Percentiles rank a stretch among this genome's conserved stretches.
phyloP scores from a whole-genome alignment of 2,797 vertebrate species.

The Dermochelys coriacea region DNA sequence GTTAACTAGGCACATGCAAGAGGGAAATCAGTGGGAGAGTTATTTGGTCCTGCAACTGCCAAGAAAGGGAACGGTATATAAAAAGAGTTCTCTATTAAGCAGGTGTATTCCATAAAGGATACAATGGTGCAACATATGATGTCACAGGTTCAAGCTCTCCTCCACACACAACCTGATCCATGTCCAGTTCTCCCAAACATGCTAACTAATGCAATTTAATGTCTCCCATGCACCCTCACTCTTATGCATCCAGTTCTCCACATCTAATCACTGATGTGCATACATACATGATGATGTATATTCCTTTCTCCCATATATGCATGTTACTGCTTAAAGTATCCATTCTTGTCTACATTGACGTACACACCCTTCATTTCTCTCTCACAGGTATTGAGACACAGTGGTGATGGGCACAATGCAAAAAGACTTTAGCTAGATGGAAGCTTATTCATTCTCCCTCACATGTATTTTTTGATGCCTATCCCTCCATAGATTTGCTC shows the following conservation, averaged over 20 bases:
- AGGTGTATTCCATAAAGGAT: not conserved
- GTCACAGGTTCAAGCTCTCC: not conserved
- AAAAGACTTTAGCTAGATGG: not conserved
- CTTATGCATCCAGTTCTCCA: not conserved
- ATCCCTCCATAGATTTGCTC: not conserved
- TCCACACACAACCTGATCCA: not conserved
- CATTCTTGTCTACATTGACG: not conserved
- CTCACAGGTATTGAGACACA: not conserved
- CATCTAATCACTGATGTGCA: not conserved
- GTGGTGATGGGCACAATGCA: not conserved
- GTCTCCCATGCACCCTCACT: not conserved
- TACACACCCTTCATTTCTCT: not conserved
- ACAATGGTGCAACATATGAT: not conserved
- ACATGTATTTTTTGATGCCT: not conserved
- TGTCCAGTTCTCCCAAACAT: not conserved
- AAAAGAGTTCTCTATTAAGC: not conserved
- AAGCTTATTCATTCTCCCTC: not conserved
- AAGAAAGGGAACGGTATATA: no score
- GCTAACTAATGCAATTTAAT: not conserved
- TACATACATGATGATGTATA: not conserved
- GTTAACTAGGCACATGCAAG: no score
- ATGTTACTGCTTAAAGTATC: not conserved
- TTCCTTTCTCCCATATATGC: not conserved
- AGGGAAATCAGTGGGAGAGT: no score
- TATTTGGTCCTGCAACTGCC: no score